Evolutionary conservation across 1,140 invertebrate species (phyloP).

Genomic region (Hestina assimilis): DNA sequence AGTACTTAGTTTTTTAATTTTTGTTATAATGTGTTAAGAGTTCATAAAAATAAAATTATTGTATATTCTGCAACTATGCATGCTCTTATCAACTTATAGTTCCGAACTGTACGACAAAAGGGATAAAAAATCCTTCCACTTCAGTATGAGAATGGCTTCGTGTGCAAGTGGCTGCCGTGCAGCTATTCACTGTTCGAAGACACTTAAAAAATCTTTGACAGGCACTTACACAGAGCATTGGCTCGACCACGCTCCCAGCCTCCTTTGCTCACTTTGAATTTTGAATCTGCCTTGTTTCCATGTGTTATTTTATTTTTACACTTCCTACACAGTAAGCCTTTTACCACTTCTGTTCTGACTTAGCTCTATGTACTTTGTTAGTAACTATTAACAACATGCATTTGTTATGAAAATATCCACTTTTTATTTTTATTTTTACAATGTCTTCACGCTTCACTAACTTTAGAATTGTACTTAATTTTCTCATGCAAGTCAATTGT

Average conservation of each 20-base stretch:
- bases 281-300: slow-evolving; percentile 28
- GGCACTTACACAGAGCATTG: slow-evolving; percentile 35
- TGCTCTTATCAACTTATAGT: slow-evolving; percentile 20
- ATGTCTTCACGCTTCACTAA: too few species aligned
- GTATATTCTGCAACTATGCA: slow-evolving; percentile 25
- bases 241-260: slow-evolving; percentile 24
- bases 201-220: slow-evolving; percentile 68
- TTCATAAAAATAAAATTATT: background rate
- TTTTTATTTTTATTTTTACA: too few species aligned
- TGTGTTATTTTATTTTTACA: slow-evolving; percentile 21
- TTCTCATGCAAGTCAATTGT: too few species aligned
- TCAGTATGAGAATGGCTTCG: slow-evolving; percentile 47
- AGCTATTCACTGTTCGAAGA: slow-evolving; percentile 52
- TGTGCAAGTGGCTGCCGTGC: slow-evolving; percentile 56
- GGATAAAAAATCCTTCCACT: slow-evolving; percentile 43
- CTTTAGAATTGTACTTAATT: too few species aligned
- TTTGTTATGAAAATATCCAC: too few species aligned
- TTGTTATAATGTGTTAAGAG: too few species aligned
- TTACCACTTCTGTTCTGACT: too few species aligned
- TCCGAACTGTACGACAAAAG: slow-evolving; percentile 26
- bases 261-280: slow-evolving; percentile 30
- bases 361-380: too few species aligned
- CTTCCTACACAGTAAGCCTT: slow-evolving; percentile 3
- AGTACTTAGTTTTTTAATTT: too few species aligned
- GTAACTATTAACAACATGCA: too few species aligned